Base-by-base conservation (phyloP, 2,797 vertebrate genomes). In the Enteromius radiatus region DNA sequence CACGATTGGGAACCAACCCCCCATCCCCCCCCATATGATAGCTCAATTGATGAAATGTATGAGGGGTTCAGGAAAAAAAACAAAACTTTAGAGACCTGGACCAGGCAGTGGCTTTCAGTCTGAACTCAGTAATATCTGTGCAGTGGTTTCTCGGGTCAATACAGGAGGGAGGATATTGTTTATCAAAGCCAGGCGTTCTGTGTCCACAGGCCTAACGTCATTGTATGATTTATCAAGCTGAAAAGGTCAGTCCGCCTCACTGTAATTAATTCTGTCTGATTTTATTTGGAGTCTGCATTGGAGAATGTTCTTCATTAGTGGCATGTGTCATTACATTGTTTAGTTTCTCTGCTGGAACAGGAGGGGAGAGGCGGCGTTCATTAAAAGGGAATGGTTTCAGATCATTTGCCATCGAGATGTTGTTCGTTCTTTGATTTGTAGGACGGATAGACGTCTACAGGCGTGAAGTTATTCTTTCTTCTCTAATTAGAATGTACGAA, bases 251-350 rank as follows among this genome's bases (percentile, higher is more conserved):
- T 74, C 75, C 41, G 59, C 87, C 89, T 69, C 87, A 84, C 87
- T 86, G 88, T 91, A 93, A 94, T 94, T 93, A 94, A 94, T 94
- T 91, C 88, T 89, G 90, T 90, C 88, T 90, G 92, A 88, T 92
- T 93, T 93, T 91, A 91, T 93, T 93, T 90, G 88, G 84, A 84
- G 63, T 63, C 81, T 86, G 81, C 85, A 88, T 84, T 49, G 84
- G 78, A 88, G 87, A 83, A 83, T 87, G 85, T 28, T 69, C 85
- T 92, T 88, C 88, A 91, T 92, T 92, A 90, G 85, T 87, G 91
- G 86, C 90, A 89, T 78, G 76, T 90, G 88, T 85, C 89, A 86
- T 90, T 89, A 86, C 70, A 82, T 70, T 61, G 75, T 76, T 64
- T 65, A 86, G 84, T 91, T 84, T 85, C 83, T 78, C 10, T 80